These are phyloP conservation scores for Drosophila cyrtoloma DNA, from an alignment of 2,888 invertebrate genomes.

Conservation along the genomic window DNA sequence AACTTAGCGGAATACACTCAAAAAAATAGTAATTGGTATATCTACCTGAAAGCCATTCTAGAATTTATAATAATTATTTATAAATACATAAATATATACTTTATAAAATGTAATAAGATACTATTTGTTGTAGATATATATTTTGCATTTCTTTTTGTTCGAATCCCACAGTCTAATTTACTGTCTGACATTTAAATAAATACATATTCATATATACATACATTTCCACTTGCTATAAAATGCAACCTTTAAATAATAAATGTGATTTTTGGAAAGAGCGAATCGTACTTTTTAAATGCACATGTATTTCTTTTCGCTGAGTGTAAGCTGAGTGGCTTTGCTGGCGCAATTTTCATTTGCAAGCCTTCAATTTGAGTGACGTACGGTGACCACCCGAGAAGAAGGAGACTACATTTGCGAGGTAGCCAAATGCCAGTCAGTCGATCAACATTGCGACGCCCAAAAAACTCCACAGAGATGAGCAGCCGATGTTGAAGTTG, in stretches of 20 bases:
- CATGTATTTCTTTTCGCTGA: not conserved
- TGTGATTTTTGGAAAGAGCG: not conserved
- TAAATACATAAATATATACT: not conserved
- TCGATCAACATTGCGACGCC: slow-evolving; percentile 34
- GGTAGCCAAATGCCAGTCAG: slow-evolving; percentile 74
- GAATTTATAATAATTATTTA: not conserved
- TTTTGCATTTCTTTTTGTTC: not conserved
- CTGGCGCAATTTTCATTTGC: slow-evolving; percentile 74
- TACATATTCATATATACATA: not conserved
- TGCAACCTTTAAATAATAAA: not conserved
- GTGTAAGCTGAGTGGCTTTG: slow-evolving; percentile 6
- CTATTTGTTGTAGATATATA: not conserved
- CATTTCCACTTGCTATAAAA: not conserved
- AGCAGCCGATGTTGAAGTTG: slow-evolving; percentile 3
- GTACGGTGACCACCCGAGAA: slow-evolving; percentile 75
- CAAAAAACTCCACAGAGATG: slow-evolving; percentile 23
- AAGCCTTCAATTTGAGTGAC: slow-evolving; percentile 79
- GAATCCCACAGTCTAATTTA: too few relatives aligned
- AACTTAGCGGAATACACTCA: slow-evolving; percentile 8
- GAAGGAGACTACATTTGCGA: slow-evolving; percentile 47
- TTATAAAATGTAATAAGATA: not conserved
- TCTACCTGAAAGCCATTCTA: not conserved
- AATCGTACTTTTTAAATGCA: not conserved
- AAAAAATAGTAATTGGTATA: not conserved
- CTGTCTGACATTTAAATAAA: not conserved